Percentiles rank a stretch among this genome's conserved stretches.
These are phyloP conservation scores for Zonitis immaculata DNA, from an alignment of 2,888 invertebrate genomes.

Conservation along the genomic window DNA sequence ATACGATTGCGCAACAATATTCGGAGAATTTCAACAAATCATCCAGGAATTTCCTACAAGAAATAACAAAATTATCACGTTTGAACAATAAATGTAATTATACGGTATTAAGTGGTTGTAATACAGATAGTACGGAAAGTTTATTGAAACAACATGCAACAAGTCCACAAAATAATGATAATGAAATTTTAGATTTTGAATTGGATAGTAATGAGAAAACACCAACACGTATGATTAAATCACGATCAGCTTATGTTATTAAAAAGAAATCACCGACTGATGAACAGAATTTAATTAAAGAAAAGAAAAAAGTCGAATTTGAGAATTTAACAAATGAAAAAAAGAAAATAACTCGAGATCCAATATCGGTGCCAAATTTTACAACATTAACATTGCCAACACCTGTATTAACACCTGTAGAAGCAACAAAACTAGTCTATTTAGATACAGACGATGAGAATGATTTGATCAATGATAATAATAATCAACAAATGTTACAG, in stretches of 20 bases:
- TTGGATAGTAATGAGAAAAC: constrained; percentile 39
- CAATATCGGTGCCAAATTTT: constrained; percentile 71
- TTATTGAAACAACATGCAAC: constrained; percentile 48
- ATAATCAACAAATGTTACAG: constrained; percentile 17
- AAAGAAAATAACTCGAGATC: constrained; percentile 58
- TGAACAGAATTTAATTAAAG: constrained; percentile 29
- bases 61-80: constrained; percentile 67
- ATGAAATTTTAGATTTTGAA: constrained; percentile 21
- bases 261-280: constrained; percentile 51
- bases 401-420: constrained; percentile 62
- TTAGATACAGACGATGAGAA: constrained; percentile 65
- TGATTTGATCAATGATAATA: constrained; percentile 43
- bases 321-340: constrained; percentile 24
- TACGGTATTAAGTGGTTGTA: constrained; percentile 58
- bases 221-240: constrained; percentile 51
- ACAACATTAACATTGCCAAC: constrained; percentile 58
- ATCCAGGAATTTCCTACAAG: constrained; percentile 47
- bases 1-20: constrained; percentile 34
- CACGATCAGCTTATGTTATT: constrained; percentile 56
- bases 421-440: constrained; percentile 64
- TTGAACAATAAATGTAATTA: constrained; percentile 66
- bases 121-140: constrained; percentile 66
- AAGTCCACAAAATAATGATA: constrained; percentile 27
- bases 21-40: constrained; percentile 34
- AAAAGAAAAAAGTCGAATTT: constrained; percentile 43